A percentile compares a stretch with the other conserved stretches of the same genome.
Conservation (phyloP, 2,113 vertebrate genomes). For the Gambusia holbrooki region DNA sequence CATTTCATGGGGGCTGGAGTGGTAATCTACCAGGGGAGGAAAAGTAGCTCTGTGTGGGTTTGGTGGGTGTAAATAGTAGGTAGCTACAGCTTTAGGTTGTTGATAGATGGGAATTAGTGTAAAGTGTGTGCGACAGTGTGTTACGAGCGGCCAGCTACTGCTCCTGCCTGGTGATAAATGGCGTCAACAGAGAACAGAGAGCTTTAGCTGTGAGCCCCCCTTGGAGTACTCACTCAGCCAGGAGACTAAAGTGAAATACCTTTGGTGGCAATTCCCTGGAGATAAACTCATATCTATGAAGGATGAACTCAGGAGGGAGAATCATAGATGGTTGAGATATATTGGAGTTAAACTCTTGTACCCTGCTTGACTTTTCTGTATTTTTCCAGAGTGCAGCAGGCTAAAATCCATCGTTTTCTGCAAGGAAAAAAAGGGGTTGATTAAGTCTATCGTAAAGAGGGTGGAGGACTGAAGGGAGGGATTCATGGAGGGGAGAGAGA, state of each 20-base stretch:
- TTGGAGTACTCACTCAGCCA: constrained; percentile 49
- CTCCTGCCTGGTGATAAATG: constrained; percentile 70
- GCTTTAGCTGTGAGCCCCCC: constrained; percentile 59
- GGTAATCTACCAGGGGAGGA: constrained; percentile 20
- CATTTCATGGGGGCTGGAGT: constrained; percentile 28
- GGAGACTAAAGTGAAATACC: constrained; percentile 57
- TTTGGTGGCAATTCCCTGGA: constrained; percentile 49
- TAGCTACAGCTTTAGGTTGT: constrained; percentile 64
- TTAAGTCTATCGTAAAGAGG: constrained; percentile 55
- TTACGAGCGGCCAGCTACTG: constrained; percentile 43
- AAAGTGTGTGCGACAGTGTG: constrained; percentile 53
- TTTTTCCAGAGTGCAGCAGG: constrained; percentile 5
- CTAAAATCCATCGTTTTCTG: constrained; percentile 8
- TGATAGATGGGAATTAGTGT: constrained; percentile 71
- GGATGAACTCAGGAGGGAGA: constrained; percentile 3
- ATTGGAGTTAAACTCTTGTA: not conserved
- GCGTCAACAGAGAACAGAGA: constrained; percentile 52
- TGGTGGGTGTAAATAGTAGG: constrained; percentile 54
- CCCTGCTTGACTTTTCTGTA: not conserved
- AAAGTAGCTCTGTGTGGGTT: constrained; percentile 30
- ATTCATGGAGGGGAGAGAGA: constrained; percentile 58
- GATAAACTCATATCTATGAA: constrained; percentile 46
- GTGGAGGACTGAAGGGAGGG: constrained; percentile 54
- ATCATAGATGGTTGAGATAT: constrained; percentile 22
- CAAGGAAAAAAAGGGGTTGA: constrained; percentile 19